A percentile compares a stretch with the other conserved stretches of the same genome.
phyloP scores from a whole-genome alignment of 2,797 vertebrate genomes.

The Chelon auratus region DNA sequence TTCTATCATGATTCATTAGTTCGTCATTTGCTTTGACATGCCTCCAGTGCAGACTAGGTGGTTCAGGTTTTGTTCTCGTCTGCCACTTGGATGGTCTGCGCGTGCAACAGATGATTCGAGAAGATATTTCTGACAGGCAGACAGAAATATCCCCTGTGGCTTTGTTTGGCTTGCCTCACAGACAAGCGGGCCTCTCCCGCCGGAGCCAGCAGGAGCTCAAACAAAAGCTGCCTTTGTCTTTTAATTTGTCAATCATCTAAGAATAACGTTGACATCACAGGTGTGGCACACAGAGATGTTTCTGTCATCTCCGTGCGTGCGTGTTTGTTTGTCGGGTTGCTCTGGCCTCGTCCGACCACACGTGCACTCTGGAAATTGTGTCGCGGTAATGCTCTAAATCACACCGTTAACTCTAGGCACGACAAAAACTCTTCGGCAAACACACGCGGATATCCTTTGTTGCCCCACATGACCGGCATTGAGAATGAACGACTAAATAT shows the following conservation, averaged over 20 bases:
- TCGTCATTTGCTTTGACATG: background rate
- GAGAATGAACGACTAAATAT: conserved; percentile 57
- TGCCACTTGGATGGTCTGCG: conserved; percentile 25
- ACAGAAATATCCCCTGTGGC: conserved; percentile 69
- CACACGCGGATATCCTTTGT: conserved; percentile 38
- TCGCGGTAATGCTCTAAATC: conserved; percentile 53
- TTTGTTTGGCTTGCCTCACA: conserved; percentile 60
- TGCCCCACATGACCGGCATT: conserved; percentile 50
- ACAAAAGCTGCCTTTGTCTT: conserved; percentile 70
- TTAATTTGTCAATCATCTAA: conserved; percentile 73
- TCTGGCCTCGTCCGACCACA: conserved; percentile 19
- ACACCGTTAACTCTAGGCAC: conserved; percentile 34
- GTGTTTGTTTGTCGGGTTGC: conserved; percentile 22
- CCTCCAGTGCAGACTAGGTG: background rate
- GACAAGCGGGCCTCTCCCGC: conserved; percentile 38
- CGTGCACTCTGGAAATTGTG: conserved; percentile 47
- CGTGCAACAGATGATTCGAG: conserved; percentile 38
- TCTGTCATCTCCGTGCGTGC: conserved; percentile 24
- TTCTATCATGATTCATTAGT: conserved; percentile 5
- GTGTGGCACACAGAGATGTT: conserved; percentile 43
- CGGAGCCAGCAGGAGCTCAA: conserved; percentile 51
- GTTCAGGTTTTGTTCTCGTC: conserved; percentile 7
- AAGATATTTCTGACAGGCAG: conserved; percentile 49
- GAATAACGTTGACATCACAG: conserved; percentile 76
- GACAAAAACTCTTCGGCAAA: conserved; percentile 48